phyloP scores from a whole-genome alignment of 2,888 invertebrate genomes.

The Tachina fera region DNA sequence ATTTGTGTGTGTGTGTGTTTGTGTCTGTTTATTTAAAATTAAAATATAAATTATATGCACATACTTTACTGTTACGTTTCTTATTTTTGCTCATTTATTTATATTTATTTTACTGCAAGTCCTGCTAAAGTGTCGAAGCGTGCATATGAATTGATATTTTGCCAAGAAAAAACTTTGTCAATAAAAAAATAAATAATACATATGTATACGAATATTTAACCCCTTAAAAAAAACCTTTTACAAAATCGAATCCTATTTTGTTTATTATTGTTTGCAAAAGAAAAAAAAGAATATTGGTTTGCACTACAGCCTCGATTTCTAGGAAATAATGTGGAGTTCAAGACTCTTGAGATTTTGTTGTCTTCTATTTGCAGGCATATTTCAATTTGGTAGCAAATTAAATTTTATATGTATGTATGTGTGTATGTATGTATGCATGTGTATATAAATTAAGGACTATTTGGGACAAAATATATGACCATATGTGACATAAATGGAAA shows the following conservation, averaged over 20 bases:
- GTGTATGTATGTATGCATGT: slow-evolving; percentile 21
- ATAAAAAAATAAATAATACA: not conserved
- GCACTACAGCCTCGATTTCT: not conserved
- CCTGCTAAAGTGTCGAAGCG: slow-evolving; percentile 58
- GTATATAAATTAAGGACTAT: slow-evolving; percentile 33
- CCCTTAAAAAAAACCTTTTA: slow-evolving; percentile 1
- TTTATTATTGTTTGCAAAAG: not conserved
- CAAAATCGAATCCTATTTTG: slow-evolving; percentile 21
- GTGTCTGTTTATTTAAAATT: slow-evolving; percentile 32
- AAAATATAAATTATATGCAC: slow-evolving; percentile 49
- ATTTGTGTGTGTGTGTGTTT: not conserved
- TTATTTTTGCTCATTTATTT: slow-evolving; percentile 32
- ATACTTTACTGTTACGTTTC: slow-evolving; percentile 8
- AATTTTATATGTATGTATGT: slow-evolving; percentile 29
- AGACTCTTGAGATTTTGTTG: not conserved
- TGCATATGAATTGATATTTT: slow-evolving; percentile 62
- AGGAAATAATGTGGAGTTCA: not conserved
- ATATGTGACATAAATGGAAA: not conserved
- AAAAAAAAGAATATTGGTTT: too few relatives aligned
- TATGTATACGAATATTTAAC: not conserved
- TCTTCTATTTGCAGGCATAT: not conserved
- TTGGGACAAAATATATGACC: slow-evolving; percentile 33
- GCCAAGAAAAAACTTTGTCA: slow-evolving; percentile 45
- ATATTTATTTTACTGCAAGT: slow-evolving; percentile 45
- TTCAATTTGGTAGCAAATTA: slow-evolving; percentile 22